Base-by-base conservation (phyloP, 2,888 invertebrate species). In the Drosophila nigricruria region DNA sequence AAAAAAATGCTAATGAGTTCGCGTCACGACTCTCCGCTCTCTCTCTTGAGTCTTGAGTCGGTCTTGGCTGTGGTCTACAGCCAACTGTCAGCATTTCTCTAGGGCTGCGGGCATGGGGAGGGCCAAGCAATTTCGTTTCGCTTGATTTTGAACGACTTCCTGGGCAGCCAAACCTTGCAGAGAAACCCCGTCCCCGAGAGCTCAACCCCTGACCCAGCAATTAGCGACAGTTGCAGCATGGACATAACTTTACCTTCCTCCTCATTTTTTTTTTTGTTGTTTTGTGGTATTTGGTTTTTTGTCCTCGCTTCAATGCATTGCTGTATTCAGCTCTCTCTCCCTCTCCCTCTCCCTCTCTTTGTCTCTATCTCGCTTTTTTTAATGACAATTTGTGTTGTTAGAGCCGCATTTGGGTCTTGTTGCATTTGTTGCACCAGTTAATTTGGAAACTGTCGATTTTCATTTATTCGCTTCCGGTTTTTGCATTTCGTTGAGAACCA, bases 121-220 rank as follows among this genome's bases (percentile, higher is more conserved):
- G 73, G 75, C 77, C 82, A 63, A 79, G 82, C 78, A 76, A 83
- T 81, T 84, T 84, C 88, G 88, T 83, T 86, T 81, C 88, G 84
- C 86, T 84, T 84, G 84, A 84, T 88, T 84, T 83, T 88, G 81
- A 84, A 86, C 87, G 74, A 88, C 84, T 88, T 84, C 88, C 84
- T 88, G 88, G 75, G 53, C 85, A 76, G 69, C 84, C 42, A 40
- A 32, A 6, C 53, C 53, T 23, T 16, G n/a, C 25, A 25, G 25
- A 25, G 25, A 66, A 65, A 43, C 66, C 70, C 66, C 59, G 30
- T 49, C 43, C 30, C 36, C 16, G 34, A 34, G 43, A 64, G 67
- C 73, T 56, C 72, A 65, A 84, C 76, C 86, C 78, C 81, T 77
- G 76, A 69, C 77, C 66, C 70, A 69, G 64, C 84, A 88, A 88